phyloP scores from a whole-genome alignment of 2,797 vertebrate genomes.

The Phrynocephalus vlangalii region DNA sequence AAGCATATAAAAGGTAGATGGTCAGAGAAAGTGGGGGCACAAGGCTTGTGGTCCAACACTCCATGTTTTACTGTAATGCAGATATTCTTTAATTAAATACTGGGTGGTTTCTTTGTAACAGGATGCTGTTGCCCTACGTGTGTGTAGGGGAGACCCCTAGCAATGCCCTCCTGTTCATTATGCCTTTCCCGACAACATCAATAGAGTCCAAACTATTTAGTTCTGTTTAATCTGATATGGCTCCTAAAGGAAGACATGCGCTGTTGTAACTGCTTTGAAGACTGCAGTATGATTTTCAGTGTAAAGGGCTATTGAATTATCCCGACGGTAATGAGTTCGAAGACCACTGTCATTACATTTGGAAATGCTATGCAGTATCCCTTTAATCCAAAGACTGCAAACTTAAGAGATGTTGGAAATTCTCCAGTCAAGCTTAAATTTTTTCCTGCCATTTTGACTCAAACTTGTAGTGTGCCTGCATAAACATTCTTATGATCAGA shows the following conservation, averaged over 20 bases:
- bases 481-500: background rate
- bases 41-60: background rate
- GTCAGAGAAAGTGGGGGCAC: background rate
- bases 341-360: constrained; percentile 20
- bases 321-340: constrained; percentile 17
- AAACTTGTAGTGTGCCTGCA: background rate
- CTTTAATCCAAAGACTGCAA: constrained; percentile 3
- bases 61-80: background rate
- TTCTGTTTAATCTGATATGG: constrained; percentile 28
- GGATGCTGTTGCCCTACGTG: background rate
- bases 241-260: constrained; percentile 2
- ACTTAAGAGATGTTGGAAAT: constrained; percentile 12
- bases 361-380: background rate
- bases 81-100: background rate
- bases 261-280: constrained; percentile 30
- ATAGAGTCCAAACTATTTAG: constrained; percentile 36
- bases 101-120: background rate
- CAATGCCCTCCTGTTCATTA: background rate
- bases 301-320: constrained; percentile 30
- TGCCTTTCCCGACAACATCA: background rate
- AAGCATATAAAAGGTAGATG: background rate
- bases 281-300: constrained; percentile 8
- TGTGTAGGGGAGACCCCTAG: constrained; percentile 3
- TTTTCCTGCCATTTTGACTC: constrained; percentile 12
- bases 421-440: background rate